phyloP scores from a whole-genome alignment of 2,113 vertebrate species.

The Phaetusa simplex region DNA sequence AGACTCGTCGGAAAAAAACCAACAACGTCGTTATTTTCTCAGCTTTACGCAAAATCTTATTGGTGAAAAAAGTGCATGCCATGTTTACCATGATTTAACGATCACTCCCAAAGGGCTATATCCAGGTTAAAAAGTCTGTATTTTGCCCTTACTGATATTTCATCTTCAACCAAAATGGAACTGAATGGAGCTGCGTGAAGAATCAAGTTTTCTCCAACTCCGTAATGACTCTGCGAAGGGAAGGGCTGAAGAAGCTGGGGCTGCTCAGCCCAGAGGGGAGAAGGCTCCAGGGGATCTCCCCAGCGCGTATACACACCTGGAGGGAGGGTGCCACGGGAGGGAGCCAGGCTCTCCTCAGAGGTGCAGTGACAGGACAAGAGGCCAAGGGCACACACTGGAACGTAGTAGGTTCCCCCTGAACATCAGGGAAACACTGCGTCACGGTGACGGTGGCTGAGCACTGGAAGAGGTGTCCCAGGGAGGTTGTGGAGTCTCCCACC shows the following conservation, averaged over 20 bases:
- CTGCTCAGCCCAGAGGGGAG: neutral
- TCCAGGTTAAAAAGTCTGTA: neutral
- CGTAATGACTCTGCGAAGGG: neutral
- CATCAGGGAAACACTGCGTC: neutral
- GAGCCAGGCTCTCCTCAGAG: neutral
- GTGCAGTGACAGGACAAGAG: neutral
- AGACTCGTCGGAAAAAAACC: neutral
- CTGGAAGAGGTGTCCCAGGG: too few species aligned
- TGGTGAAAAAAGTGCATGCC: neutral
- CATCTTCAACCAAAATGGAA: neutral
- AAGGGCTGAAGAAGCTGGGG: neutral
- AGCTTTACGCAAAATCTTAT: neutral
- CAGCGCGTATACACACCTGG: too few species aligned
- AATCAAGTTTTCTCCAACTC: neutral
- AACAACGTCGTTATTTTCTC: neutral
- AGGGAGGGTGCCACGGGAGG: neutral
- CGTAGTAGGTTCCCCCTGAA: neutral
- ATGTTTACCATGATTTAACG: neutral
- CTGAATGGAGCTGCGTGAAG: neutral
- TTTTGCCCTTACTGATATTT: neutral
- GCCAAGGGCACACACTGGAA: accelerated
- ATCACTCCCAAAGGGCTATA: neutral
- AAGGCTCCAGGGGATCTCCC: neutral
- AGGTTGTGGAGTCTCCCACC: neutral
- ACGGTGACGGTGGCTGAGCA: accelerated